Base-by-base conservation (phyloP, 2,797 vertebrate genomes). In the Epinephelus awoara region DNA sequence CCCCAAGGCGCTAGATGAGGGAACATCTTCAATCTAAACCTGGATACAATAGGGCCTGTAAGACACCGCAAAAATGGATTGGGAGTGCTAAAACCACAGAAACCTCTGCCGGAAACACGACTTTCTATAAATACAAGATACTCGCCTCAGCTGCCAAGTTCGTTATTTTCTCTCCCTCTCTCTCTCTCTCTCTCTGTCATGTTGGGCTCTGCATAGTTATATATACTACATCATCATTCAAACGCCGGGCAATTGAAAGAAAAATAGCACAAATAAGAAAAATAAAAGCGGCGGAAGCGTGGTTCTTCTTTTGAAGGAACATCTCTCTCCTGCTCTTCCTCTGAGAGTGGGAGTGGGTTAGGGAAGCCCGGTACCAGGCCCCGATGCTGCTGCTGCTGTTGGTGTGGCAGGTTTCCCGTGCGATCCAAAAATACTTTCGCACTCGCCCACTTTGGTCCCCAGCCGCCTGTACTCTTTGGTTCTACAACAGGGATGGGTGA, bases 101-200 rank as follows among this genome's bases (percentile, higher is more conserved):
- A 95, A 95, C 94, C 94, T 93, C 92, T 93, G 93, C 96, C 95
- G 94, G 96, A 96, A 96, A 95, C 94, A 96, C 94, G 94, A 95
- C 94, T 95, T 93, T 92, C 94, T 96, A 95, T 95, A 95, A 96
- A 95, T 95, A 95, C 89, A 85, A 91, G 93, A 90, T 88, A 91
- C 93, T 93, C 90, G 90, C 91, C 88, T 95, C 79, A 85, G 91
- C 92, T 95, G 95, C 95, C 95, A 96, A 95, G 90, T 92, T 90
- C 70, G 87, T 91, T 91, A 86, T 90, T 90, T 67, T 81, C 72
- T 74, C 77, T 90, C 87, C 29, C 84, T 70, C 86, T 76, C 72
- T 76, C 63, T 46, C 76, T 75, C 83, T 80, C 73, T 71, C 77
- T 79, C 80, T 89, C 85, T 91, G 84, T 92, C 86, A 92, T 91